Evolutionary conservation across 2,113 vertebrate genomes (phyloP).

Genomic region (Rhea pennata): DNA sequence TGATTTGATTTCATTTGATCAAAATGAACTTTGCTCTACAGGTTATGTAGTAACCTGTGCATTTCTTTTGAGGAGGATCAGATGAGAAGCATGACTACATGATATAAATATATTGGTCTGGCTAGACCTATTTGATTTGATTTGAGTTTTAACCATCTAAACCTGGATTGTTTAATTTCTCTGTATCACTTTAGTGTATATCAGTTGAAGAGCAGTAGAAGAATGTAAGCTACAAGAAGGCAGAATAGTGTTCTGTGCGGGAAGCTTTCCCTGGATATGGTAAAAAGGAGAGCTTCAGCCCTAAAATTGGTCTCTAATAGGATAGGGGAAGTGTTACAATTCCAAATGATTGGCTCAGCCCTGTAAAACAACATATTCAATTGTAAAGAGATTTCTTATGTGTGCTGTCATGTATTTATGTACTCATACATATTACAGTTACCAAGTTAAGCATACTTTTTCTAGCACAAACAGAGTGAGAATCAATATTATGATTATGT

Average conservation of each 20-base stretch:
- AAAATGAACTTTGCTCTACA: neutral
- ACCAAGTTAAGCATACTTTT: neutral
- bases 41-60: neutral
- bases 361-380: rapidly evolving
- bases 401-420: neutral
- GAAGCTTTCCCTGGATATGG: neutral
- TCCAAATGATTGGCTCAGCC: neutral
- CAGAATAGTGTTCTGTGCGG: neutral
- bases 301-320: neutral
- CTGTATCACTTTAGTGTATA: neutral
- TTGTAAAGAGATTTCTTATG: neutral
- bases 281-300: neutral
- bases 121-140: neutral
- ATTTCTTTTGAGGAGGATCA: neutral
- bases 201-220: neutral
- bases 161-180: neutral
- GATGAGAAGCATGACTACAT: neutral
- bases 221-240: neutral
- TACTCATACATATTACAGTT: neutral
- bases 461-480: neutral
- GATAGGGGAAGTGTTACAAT: neutral
- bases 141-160: neutral
- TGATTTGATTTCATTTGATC: neutral
- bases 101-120: neutral
- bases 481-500: neutral